Percentiles rank a stretch among this genome's conserved stretches.
Evolutionary conservation across 35 echinoderm and acorn worm species (phyloP).

Genomic region (Ophioderma brevispina): DNA sequence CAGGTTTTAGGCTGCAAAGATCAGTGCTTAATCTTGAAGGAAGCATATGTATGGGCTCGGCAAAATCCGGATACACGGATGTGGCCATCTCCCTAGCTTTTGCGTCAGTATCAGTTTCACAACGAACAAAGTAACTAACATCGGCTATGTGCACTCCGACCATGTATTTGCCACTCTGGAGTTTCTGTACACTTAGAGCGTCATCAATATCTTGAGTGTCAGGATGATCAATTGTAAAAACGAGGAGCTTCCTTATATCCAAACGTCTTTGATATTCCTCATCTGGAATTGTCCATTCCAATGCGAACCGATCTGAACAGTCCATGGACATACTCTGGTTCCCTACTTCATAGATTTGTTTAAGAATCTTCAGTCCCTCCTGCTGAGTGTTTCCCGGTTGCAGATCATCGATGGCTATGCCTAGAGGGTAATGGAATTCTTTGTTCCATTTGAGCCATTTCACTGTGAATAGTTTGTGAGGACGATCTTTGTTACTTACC

Average conservation of each 20-base stretch:
- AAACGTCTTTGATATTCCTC: conserved; percentile 44
- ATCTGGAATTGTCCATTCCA: conserved; percentile 74
- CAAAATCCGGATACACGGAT: conserved; percentile 39
- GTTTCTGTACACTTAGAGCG: conserved; percentile 63
- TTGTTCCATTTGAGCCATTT: conserved; percentile 45
- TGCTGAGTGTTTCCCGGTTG: conserved; percentile 28
- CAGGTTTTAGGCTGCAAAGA: conserved; percentile 37
- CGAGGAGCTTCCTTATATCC: conserved; percentile 47
- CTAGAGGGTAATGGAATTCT: conserved; percentile 58
- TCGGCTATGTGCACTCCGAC: conserved; percentile 90
- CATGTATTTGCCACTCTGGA: conserved; percentile 9
- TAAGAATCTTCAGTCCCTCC: conserved; percentile 76
- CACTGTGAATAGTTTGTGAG: conserved; percentile 65
- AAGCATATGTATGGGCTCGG: conserved; percentile 73
- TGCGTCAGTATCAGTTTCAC: conserved; percentile 32
- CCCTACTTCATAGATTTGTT: conserved; percentile 70
- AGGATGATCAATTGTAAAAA: conserved; percentile 83
- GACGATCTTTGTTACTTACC: conserved; percentile 68
- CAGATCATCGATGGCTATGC: conserved; percentile 69
- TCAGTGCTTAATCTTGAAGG: conserved; percentile 42
- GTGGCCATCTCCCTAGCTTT: conserved; percentile 51
- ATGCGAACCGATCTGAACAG: conserved; percentile 35
- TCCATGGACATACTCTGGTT: conserved; percentile 29
- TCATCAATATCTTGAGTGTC: conserved; percentile 71
- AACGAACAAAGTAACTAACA: conserved; percentile 63